phyloP scores from a whole-genome alignment of 2,113 vertebrate genomes.

The Odocoileus virginianus region DNA sequence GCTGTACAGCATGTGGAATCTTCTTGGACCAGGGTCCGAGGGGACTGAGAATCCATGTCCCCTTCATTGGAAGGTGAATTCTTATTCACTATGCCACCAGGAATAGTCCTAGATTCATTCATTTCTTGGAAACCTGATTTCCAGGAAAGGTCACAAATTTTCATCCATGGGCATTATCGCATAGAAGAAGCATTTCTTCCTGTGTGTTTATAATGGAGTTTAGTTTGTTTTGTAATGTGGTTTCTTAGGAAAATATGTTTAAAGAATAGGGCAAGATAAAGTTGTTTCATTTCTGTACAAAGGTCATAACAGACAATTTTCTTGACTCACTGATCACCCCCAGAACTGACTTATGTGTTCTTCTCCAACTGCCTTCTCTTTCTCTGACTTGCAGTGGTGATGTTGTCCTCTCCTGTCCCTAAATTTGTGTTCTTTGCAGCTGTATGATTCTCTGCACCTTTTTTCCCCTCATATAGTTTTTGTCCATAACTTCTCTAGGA shows the following conservation, averaged over 20 bases:
- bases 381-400: not conserved
- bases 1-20: not conserved
- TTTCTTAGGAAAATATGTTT: not conserved
- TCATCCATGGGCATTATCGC: not conserved
- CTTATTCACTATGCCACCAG: not conserved
- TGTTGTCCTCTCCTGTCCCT: not conserved
- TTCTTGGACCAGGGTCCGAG: not conserved
- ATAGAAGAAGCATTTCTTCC: not conserved
- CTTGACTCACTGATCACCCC: not conserved
- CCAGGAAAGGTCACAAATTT: not conserved
- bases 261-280: not conserved
- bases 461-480: not conserved
- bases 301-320: not conserved
- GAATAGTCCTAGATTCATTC: not conserved
- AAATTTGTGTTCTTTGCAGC: not conserved
- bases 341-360: not conserved
- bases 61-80: not conserved
- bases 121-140: not conserved
- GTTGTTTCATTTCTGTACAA: not conserved
- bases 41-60: not conserved
- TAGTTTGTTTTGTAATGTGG: not conserved
- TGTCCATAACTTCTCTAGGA: not conserved
- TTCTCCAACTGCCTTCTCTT: not conserved
- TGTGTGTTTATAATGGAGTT: not conserved
- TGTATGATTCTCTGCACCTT: not conserved